Base-by-base conservation (phyloP, 2,888 invertebrate genomes). In the Cyclophora albipunctata region DNA sequence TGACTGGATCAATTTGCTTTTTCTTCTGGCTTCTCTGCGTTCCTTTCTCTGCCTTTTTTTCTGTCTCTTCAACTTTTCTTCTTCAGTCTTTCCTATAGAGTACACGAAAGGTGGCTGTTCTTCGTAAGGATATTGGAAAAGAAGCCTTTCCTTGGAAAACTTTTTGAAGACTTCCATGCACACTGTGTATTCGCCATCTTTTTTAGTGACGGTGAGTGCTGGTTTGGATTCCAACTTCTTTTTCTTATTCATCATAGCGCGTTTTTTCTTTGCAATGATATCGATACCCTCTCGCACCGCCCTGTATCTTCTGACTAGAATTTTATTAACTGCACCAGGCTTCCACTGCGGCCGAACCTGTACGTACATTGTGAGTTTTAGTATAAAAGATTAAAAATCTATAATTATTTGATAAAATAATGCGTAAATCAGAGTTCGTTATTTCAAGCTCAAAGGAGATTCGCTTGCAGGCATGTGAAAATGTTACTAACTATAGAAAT, bases 111-210 rank as follows among this genome's bases (percentile, higher is more conserved):
- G 84, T 6, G 76, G 78, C 60, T 81, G 82, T 54, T 89, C 89
- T 34, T 88, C 87, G 45, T 85, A 89, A 1, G 89, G 89, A 58
- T 79, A 82, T 64, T 89, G 86, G 45, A 73, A 79, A 6, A 73
- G 5, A 3, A 87, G 64, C 48, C 89, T 71, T 55, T 87, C 83
- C 55, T 81, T 84, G 2, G 88, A 87, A 63, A 79, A 86, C 54
- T 84, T 83, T 53, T 85, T 87, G 50, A 88, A 82, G 0, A 86
- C 84, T 67, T 88, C 87, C 84, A 89, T 84, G 53, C 81, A 78
- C 3, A 89, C 86, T 3, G 78, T 80, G 50, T 75, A 86, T 59
- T 88, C 84, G 35, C 89, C 88, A 6, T 82, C 78, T 49, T 62
- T 62, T 62, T 89, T 88, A 46, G 71, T 77, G 0, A 88, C 74